These are phyloP conservation scores for Galaxea fascicularis DNA, from an alignment of 92 coral and sea anemone genomes.

Conservation along the genomic window DNA sequence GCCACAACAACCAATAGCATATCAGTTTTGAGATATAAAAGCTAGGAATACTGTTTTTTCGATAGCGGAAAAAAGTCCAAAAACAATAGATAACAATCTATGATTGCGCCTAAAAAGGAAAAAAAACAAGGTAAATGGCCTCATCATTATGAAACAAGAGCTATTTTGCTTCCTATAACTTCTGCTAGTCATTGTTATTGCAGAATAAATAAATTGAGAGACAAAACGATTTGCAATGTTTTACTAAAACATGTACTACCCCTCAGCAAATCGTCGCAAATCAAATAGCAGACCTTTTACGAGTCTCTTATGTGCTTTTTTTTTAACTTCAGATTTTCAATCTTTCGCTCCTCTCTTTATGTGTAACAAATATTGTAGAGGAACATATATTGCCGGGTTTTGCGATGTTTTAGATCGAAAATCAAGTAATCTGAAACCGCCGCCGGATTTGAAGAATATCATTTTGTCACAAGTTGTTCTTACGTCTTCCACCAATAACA, in stretches of 20 bases:
- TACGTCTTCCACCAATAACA: too few species aligned
- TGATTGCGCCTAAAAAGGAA: neutral
- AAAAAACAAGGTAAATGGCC: too few species aligned
- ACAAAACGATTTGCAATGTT: slow-evolving; percentile 7
- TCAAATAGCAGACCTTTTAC: too few species aligned
- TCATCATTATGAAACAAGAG: neutral
- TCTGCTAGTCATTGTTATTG: neutral
- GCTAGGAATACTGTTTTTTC: neutral
- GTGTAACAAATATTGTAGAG: too few species aligned
- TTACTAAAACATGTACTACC: neutral
- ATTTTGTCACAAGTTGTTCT: too few species aligned
- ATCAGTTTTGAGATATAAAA: slow-evolving; percentile 3
- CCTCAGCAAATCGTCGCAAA: neutral
- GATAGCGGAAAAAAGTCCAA: neutral
- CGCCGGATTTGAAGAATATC: too few species aligned
- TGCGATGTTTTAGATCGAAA: too few species aligned
- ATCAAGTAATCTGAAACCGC: too few species aligned
- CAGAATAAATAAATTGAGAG: neutral
- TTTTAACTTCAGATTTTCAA: too few species aligned
- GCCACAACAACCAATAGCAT: neutral
- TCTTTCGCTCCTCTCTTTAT: too few species aligned
- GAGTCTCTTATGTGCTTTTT: too few species aligned
- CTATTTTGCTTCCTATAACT: neutral
- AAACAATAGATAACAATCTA: neutral
- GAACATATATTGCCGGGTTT: too few species aligned